Conservation (phyloP, 2,113 vertebrate species). For the Dipodomys stephensi region DNA sequence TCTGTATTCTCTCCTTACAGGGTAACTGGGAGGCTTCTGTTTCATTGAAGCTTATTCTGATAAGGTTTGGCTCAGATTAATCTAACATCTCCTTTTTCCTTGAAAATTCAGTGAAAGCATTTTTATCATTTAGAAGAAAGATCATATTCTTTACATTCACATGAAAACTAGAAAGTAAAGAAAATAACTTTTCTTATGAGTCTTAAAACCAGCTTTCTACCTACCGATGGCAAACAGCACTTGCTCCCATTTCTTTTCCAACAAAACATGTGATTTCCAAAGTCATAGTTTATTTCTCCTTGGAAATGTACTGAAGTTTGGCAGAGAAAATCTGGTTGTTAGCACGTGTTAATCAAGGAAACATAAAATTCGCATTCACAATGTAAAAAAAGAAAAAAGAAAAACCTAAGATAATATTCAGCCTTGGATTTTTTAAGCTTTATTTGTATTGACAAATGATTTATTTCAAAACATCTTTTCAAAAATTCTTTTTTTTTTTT, state of each 20-base stretch:
- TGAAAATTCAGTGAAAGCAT: conserved; percentile 55
- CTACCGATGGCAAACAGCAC: conserved; percentile 48
- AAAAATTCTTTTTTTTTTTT: neutral
- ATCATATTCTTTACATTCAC: conserved; percentile 44
- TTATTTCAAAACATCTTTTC: conserved; percentile 40
- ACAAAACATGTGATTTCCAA: conserved; percentile 62
- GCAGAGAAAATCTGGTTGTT: conserved; percentile 55
- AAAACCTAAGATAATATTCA: neutral
- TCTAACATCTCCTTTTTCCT: conserved; percentile 11
- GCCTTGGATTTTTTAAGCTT: neutral
- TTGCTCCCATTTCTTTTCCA: conserved; percentile 56
- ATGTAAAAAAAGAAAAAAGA: neutral
- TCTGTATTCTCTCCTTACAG: conserved; percentile 25
- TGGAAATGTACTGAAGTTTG: conserved; percentile 72
- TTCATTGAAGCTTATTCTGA: conserved; percentile 29
- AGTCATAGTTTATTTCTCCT: conserved; percentile 69
- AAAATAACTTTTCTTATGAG: conserved; percentile 28
- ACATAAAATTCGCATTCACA: neutral
- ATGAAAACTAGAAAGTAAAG: conserved; percentile 32
- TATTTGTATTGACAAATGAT: conserved; percentile 41
- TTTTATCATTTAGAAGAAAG: conserved; percentile 56
- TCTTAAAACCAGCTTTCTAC: conserved; percentile 16
- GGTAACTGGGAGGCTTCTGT: neutral
- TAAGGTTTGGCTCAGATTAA: conserved; percentile 45
- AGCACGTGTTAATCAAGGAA: conserved; percentile 51